Evolutionary conservation across 2,113 vertebrate species (phyloP).

Genomic region (Garra rufa): DNA sequence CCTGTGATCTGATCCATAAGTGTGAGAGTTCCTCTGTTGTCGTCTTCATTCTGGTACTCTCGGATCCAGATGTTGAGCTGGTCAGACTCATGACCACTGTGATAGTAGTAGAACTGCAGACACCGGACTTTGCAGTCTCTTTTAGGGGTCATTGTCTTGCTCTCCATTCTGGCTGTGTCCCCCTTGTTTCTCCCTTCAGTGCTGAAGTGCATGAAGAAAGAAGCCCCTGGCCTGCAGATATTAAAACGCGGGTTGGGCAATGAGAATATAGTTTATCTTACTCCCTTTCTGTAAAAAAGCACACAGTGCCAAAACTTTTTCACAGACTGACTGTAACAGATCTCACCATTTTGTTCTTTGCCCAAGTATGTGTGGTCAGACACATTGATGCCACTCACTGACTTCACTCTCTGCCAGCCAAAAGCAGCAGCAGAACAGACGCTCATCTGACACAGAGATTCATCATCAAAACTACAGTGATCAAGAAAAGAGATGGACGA

Average conservation of each 20-base stretch:
- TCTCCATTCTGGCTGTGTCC: slow-evolving; percentile 71
- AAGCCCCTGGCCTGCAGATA: not conserved
- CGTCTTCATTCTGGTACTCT: not conserved
- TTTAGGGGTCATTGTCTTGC: slow-evolving; percentile 75
- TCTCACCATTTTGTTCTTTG: slow-evolving; percentile 11
- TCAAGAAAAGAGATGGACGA: not conserved
- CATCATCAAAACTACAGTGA: not conserved
- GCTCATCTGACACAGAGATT: not conserved
- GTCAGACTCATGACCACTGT: slow-evolving; percentile 69
- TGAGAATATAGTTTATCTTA: not conserved
- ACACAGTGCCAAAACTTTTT: not conserved
- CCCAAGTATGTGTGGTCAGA: not conserved
- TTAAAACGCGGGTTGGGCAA: not conserved
- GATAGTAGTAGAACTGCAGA: slow-evolving; percentile 80
- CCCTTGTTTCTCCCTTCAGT: slow-evolving; percentile 56
- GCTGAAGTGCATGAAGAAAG: slow-evolving; percentile 82
- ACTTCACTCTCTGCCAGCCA: slow-evolving; percentile 16
- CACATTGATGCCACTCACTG: not conserved
- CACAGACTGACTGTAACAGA: not conserved
- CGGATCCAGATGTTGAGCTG: slow-evolving; percentile 69
- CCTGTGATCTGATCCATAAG: not conserved
- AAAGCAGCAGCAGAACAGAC: not conserved
- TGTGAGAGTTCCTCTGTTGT: not conserved
- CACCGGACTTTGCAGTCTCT: slow-evolving; percentile 75
- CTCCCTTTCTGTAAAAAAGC: not conserved